These are phyloP conservation scores for Caenorhabditis uteleia DNA, from an alignment of 2,888 invertebrate genomes.

Conservation along the genomic window DNA sequence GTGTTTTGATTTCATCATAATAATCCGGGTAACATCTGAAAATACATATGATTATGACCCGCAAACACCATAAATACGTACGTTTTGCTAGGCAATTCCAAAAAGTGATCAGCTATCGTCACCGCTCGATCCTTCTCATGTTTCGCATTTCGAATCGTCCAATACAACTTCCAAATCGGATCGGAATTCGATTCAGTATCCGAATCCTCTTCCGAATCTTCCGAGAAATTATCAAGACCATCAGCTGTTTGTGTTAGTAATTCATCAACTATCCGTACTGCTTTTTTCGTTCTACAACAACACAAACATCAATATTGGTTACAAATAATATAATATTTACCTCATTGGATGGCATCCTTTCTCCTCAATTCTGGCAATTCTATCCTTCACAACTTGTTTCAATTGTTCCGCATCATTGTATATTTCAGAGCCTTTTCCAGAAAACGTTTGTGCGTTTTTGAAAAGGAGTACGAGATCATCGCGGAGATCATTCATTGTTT, in stretches of 20 bases:
- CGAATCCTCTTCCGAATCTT: constrained; percentile 76
- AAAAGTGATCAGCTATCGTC: constrained; percentile 87
- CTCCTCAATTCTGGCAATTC: constrained; percentile 38
- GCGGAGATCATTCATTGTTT: constrained; percentile 82
- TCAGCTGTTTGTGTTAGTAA: constrained; percentile 53
- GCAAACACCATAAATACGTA: constrained; percentile 7
- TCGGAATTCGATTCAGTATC: constrained; percentile 71
- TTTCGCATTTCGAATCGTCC: constrained; percentile 73
- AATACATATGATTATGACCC: neutral
- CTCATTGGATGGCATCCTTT: constrained; percentile 43
- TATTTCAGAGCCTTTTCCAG: constrained; percentile 93
- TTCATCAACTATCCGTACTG: constrained; percentile 52
- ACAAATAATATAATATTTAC: constrained; percentile 2
- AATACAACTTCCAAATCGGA: constrained; percentile 87
- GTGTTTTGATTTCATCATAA: constrained; percentile 93
- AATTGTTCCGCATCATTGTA: constrained; percentile 88
- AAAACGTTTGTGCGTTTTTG: constrained; percentile 89
- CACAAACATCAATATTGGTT: neutral
- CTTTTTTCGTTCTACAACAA: constrained; percentile 40
- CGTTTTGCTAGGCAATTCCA: constrained; percentile 83
- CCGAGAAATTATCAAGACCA: constrained; percentile 72
- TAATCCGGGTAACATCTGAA: constrained; percentile 93
- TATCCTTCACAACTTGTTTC: constrained; percentile 75
- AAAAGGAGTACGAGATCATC: constrained; percentile 88
- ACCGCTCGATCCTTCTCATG: constrained; percentile 69